These are phyloP conservation scores for Drosophila siamana DNA, from an alignment of 2,888 invertebrate species.

Conservation along the genomic window DNA sequence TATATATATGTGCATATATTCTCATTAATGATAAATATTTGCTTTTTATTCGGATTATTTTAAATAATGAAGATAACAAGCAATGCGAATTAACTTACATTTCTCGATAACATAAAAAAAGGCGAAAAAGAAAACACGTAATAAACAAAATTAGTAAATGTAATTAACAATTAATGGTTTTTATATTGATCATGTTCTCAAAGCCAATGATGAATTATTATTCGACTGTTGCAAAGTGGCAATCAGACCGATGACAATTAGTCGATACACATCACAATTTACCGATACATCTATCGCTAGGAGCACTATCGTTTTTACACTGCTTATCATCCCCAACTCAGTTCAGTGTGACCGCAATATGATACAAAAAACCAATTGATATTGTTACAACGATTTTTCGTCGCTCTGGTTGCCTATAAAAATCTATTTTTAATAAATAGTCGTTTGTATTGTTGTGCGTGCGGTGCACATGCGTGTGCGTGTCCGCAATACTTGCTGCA, in stretches of 20 bases:
- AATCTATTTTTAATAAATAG: slow-evolving; percentile 33
- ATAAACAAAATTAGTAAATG: slow-evolving; percentile 73
- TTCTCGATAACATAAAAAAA: slow-evolving; percentile 56
- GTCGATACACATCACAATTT: slow-evolving; percentile 11
- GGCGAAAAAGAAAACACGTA: slow-evolving; percentile 32
- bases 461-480: slow-evolving; percentile 60
- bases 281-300: slow-evolving; percentile 23
- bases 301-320: slow-evolving; percentile 18
- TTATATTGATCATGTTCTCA: too few species aligned
- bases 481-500: slow-evolving; percentile 31
- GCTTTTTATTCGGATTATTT: slow-evolving; percentile 82
- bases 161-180: slow-evolving; percentile 17
- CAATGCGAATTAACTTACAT: slow-evolving; percentile 70
- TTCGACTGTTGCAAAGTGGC: not conserved
- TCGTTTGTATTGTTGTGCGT: slow-evolving; percentile 35
- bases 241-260: not conserved
- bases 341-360: slow-evolving; percentile 54
- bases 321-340: slow-evolving; percentile 51
- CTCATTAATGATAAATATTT: slow-evolving; percentile 80
- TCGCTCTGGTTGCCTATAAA: slow-evolving; percentile 51
- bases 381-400: slow-evolving; percentile 73
- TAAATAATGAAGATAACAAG: slow-evolving; percentile 75
- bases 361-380: slow-evolving; percentile 54
- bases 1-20: slow-evolving; percentile 62
- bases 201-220: not conserved